Percentiles rank a stretch among this genome's conserved stretches.
Evolutionary conservation across 2,888 invertebrate species (phyloP).

Genomic region (Chrysodeixis includens): DNA sequence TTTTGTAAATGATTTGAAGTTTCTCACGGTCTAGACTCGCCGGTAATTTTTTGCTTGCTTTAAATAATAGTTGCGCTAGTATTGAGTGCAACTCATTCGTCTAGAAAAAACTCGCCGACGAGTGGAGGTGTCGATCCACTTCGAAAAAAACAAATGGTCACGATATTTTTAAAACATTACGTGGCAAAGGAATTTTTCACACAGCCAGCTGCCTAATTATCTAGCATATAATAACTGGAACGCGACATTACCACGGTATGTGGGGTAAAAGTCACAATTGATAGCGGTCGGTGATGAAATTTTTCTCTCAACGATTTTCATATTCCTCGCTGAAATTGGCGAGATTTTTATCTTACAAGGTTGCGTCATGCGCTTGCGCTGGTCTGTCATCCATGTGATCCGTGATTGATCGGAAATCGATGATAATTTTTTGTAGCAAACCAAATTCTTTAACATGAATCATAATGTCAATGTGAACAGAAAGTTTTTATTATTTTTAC

Average conservation of each 20-base stretch:
- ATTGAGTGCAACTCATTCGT: slow-evolving; percentile 3
- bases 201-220: slow-evolving; percentile 34
- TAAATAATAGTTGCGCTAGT: neutral
- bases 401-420: slow-evolving; percentile 23
- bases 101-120: neutral
- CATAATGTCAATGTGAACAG: too few relatives aligned
- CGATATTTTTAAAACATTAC: slow-evolving; percentile 21
- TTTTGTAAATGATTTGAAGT: neutral
- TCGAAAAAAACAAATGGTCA: neutral
- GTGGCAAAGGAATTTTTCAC: slow-evolving; percentile 28
- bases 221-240: slow-evolving; percentile 28
- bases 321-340: slow-evolving; percentile 59
- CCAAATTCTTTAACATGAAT: too few relatives aligned
- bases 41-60: neutral
- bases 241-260: slow-evolving; percentile 37
- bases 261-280: slow-evolving; percentile 55
- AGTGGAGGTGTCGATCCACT: neutral
- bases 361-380: slow-evolving; percentile 60
- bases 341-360: slow-evolving; percentile 58
- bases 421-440: neutral
- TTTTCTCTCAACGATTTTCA: slow-evolving; percentile 62
- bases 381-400: slow-evolving; percentile 58
- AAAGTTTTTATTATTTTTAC: too few relatives aligned
- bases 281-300: slow-evolving; percentile 53
- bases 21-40: neutral